phyloP scores from a whole-genome alignment of 2,797 vertebrate species.

The Argyrosomus regius region DNA sequence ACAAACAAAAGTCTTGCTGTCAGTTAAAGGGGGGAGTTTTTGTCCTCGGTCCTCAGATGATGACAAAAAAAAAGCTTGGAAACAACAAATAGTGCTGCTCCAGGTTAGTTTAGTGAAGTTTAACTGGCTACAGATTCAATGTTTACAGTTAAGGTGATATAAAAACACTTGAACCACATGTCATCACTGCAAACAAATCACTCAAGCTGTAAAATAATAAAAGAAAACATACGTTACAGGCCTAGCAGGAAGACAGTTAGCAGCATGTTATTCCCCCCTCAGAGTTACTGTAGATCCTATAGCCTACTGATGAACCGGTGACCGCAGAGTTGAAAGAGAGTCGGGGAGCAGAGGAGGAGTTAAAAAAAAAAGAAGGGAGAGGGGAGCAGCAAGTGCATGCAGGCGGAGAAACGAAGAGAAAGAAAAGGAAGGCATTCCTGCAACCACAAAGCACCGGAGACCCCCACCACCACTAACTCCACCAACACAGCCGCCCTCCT shows the following conservation, averaged over 20 bases:
- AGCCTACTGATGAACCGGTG: slow-evolving; percentile 57
- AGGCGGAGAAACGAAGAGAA: slow-evolving; percentile 57
- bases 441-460: slow-evolving; percentile 83
- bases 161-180: background rate
- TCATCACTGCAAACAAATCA: slow-evolving; percentile 24
- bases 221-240: slow-evolving; percentile 55
- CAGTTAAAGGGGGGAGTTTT: slow-evolving; percentile 42
- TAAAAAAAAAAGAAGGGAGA: slow-evolving; percentile 29
- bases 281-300: slow-evolving; percentile 48
- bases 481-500: slow-evolving; percentile 28
- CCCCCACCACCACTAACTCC: slow-evolving; percentile 8
- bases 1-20: slow-evolving; percentile 60
- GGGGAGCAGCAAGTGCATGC: slow-evolving; percentile 78
- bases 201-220: background rate
- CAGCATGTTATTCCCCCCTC: slow-evolving; percentile 54
- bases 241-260: slow-evolving; percentile 33
- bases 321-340: slow-evolving; percentile 36
- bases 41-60: slow-evolving; percentile 4
- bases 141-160: background rate
- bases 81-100: slow-evolving; percentile 25
- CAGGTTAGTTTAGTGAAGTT: slow-evolving; percentile 8
- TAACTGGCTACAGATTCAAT: background rate
- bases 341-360: slow-evolving; percentile 53
- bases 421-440: slow-evolving; percentile 87
- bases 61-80: slow-evolving; percentile 22